These are phyloP conservation scores for Muscina levida DNA, from an alignment of 2,888 invertebrate species.

Conservation along the genomic window DNA sequence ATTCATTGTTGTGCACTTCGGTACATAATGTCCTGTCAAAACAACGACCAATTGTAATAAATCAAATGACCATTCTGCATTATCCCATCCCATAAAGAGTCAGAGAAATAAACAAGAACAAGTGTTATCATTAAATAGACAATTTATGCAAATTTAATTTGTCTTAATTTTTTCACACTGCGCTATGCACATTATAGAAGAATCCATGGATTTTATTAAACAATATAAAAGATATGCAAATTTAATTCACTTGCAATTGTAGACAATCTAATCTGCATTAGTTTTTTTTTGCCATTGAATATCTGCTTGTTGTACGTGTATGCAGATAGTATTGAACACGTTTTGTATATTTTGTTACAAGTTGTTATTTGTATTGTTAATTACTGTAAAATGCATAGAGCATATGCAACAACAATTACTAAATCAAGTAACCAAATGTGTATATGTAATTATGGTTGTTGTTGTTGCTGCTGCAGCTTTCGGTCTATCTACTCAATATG, in stretches of 20 bases:
- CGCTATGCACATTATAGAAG: no score
- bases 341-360: no score
- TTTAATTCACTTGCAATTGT: no score
- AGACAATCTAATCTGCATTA: no score
- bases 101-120: background rate
- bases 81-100: background rate
- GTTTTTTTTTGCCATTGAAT: no score
- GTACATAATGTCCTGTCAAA: background rate
- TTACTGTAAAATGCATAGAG: conserved; percentile 1
- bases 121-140: conserved; percentile 17
- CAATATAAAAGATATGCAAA: no score
- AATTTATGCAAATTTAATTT: conserved; percentile 32
- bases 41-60: background rate
- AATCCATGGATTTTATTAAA: no score
- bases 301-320: no score
- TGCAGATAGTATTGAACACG: no score
- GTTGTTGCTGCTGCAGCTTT: background rate
- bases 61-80: conserved; percentile 11
- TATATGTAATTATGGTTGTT: background rate
- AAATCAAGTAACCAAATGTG: conserved; percentile 13
- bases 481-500: background rate
- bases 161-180: background rate
- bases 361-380: conserved; percentile 8
- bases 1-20: background rate
- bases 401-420: background rate